Percentiles rank a stretch among this genome's conserved stretches.
phyloP scores from a whole-genome alignment of 2,797 vertebrate genomes.

The Sciurus vulgaris region DNA sequence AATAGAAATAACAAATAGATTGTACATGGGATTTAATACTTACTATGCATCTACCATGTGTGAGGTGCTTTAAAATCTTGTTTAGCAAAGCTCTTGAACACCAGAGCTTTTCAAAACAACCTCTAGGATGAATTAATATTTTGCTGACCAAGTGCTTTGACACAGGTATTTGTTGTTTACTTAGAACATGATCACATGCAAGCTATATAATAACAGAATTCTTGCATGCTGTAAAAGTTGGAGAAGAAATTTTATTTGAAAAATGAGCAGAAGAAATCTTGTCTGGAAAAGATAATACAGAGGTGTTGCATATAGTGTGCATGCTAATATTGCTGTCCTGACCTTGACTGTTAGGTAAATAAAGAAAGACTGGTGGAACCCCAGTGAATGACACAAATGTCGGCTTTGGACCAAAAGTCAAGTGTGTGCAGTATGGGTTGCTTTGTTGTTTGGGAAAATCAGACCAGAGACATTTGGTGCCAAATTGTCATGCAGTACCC shows the following conservation, averaged over 20 bases:
- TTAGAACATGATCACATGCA: not conserved
- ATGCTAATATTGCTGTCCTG: not conserved
- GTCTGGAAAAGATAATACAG: not conserved
- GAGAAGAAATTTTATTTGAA: conserved; percentile 46
- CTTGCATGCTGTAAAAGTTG: not conserved
- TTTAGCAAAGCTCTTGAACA: not conserved
- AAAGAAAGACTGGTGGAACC: not conserved
- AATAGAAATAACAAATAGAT: conserved; percentile 38
- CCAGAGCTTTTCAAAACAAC: conserved; percentile 10
- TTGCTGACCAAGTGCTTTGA: not conserved
- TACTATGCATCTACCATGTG: not conserved
- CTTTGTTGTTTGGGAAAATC: conserved; percentile 32
- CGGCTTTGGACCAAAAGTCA: not conserved
- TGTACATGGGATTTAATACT: not conserved
- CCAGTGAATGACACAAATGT: not conserved
- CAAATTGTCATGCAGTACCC: not conserved
- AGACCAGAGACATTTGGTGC: not conserved
- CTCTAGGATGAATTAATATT: not conserved
- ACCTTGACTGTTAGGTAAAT: not conserved
- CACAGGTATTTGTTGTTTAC: not conserved
- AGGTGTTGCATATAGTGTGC: not conserved
- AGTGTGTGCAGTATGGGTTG: not conserved
- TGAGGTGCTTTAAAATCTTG: not conserved
- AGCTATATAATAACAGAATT: conserved; percentile 36
- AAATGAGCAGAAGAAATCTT: conserved; percentile 15